Percentiles rank a stretch among this genome's conserved stretches.
These are phyloP conservation scores for Lithophane ornitopus DNA, from an alignment of 2,888 invertebrate species.

Conservation along the genomic window DNA sequence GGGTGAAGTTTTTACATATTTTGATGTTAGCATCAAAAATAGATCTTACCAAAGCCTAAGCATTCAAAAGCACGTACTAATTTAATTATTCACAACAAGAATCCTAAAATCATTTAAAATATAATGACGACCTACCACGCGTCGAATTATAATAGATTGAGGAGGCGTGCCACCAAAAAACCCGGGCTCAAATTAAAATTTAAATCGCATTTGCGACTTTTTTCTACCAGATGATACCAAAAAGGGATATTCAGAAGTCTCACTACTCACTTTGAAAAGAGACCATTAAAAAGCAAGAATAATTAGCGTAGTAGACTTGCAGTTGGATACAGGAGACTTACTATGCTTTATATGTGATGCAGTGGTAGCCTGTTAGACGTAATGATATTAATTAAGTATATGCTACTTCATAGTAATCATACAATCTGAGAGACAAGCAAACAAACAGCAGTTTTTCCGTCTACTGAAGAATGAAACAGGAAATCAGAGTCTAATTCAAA, in stretches of 20 bases:
- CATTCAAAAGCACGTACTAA: slow-evolving; percentile 35
- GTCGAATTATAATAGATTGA: slow-evolving; percentile 52
- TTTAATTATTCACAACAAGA: slow-evolving; percentile 51
- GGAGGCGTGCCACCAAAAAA: slow-evolving; percentile 62
- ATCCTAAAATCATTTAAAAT: slow-evolving; percentile 61
- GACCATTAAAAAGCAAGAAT: too few relatives aligned
- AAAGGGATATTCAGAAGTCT: slow-evolving; percentile 17
- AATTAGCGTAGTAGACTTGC: neutral
- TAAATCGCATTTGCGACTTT: slow-evolving; percentile 66
- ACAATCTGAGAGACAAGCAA: neutral
- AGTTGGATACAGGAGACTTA: neutral
- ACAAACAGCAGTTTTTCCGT: neutral
- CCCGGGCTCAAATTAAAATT: slow-evolving; percentile 63
- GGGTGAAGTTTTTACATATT: neutral
- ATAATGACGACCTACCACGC: slow-evolving; percentile 56
- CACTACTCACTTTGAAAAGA: neutral
- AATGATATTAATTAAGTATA: neutral
- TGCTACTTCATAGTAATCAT: neutral
- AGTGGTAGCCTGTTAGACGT: neutral
- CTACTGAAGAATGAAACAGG: neutral
- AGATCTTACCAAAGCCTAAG: slow-evolving; percentile 32
- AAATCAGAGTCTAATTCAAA: neutral
- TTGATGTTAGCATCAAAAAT: neutral
- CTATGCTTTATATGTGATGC: neutral
- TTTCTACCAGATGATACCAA: slow-evolving; percentile 26